These are phyloP conservation scores for Steromphala cineraria DNA, from an alignment of 2,888 invertebrate species.

Conservation along the genomic window DNA sequence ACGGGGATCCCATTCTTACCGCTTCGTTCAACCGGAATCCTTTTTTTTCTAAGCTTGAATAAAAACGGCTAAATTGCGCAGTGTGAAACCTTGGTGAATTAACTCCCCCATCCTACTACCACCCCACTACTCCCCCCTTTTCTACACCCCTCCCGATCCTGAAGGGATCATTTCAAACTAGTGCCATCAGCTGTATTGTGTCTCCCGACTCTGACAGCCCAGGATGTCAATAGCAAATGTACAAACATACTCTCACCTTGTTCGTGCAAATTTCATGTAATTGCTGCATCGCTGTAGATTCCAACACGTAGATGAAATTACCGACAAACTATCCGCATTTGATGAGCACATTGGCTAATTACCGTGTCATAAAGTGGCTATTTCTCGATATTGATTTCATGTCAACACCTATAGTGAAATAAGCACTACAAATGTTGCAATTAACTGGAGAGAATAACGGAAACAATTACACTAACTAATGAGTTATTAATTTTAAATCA, in stretches of 20 bases:
- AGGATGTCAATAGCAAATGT: background rate
- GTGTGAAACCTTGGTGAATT: background rate
- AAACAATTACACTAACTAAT: no score
- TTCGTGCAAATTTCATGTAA: background rate
- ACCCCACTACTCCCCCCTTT: background rate
- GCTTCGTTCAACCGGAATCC: background rate
- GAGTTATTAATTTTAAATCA: no score
- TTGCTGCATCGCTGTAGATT: background rate
- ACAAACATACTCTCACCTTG: background rate
- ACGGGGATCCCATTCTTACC: background rate
- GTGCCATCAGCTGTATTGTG: background rate
- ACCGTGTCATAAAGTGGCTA: background rate
- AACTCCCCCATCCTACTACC: background rate
- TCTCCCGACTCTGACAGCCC: background rate
- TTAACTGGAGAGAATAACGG: no score
- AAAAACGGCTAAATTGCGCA: conserved; percentile 2
- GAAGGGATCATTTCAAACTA: background rate
- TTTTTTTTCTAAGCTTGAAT: background rate
- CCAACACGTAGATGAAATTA: no score
- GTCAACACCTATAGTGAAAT: background rate
- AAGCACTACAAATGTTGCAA: no score
- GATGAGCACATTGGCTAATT: background rate
- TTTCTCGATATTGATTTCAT: background rate
- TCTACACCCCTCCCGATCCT: background rate
- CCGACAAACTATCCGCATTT: no score